These are phyloP conservation scores for Labia minor DNA, from an alignment of 2,888 invertebrate species.

Conservation along the genomic window DNA sequence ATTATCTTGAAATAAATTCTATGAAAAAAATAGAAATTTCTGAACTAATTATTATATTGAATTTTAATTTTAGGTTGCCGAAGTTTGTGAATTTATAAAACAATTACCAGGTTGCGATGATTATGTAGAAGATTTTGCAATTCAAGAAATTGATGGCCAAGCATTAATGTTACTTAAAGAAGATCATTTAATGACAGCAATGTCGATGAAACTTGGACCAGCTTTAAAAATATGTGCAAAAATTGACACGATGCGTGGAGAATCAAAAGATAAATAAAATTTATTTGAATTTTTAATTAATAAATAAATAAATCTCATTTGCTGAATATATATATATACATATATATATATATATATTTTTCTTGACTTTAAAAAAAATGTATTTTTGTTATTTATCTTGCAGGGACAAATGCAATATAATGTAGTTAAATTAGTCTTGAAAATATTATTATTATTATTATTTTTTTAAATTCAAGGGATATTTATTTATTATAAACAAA, in stretches of 20 bases:
- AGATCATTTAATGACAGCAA: conserved; percentile 87
- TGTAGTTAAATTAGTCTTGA: background rate
- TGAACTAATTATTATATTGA: too few relatives aligned
- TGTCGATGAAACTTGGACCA: conserved; percentile 91
- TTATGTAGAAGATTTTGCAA: conserved; percentile 88
- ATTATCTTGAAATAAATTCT: too few relatives aligned
- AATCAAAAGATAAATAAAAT: conserved; percentile 32
- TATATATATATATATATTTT: background rate
- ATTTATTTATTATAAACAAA: background rate
- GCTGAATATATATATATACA: too few relatives aligned
- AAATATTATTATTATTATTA: background rate
- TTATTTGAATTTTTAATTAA: background rate
- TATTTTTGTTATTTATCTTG: conserved; percentile 5
- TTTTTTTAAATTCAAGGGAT: background rate
- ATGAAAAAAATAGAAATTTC: too few relatives aligned
- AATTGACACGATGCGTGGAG: conserved; percentile 70
- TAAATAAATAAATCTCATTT: background rate
- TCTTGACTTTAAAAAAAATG: background rate
- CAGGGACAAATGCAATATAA: conserved; percentile 7
- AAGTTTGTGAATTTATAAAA: conserved; percentile 49
- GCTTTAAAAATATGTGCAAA: conserved; percentile 90
- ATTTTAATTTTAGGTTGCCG: conserved; percentile 22
- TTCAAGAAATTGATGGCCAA: conserved; percentile 94
- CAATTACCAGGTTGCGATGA: conserved; percentile 80
- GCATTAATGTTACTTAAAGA: conserved; percentile 84